phyloP scores from a whole-genome alignment of 2,797 vertebrate species.

The Limosa lapponica region DNA sequence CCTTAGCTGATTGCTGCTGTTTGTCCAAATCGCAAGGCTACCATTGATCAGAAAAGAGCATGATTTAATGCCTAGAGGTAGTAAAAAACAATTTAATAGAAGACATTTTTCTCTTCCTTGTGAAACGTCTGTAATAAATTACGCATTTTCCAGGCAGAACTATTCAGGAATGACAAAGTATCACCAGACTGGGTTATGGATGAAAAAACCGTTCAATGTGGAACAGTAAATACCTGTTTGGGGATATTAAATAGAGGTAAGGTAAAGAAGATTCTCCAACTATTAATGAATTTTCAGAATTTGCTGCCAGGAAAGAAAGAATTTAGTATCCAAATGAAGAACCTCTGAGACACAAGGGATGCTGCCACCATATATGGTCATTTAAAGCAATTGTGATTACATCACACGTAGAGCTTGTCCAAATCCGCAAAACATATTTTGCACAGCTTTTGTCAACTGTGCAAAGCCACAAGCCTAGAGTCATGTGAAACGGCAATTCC shows the following conservation, averaged over 20 bases:
- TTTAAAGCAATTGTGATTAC: not conserved
- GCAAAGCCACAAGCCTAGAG: not conserved
- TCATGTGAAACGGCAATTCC: not conserved
- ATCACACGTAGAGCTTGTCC: not conserved
- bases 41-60: not conserved
- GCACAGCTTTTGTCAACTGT: not conserved
- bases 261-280: not conserved
- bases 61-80: not conserved
- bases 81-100: not conserved
- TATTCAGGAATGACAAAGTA: not conserved
- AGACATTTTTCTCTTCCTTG: slow-evolving; percentile 5
- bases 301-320: not conserved
- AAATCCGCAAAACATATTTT: not conserved
- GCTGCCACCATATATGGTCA: not conserved
- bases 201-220: not conserved
- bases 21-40: not conserved
- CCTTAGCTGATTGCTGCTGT: not conserved
- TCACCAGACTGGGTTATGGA: not conserved
- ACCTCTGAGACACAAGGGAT: not conserved
- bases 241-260: not conserved
- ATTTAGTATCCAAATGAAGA: not conserved
- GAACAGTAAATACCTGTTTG: not conserved
- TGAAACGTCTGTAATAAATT: not conserved
- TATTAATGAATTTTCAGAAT: not conserved
- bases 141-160: not conserved